Conservation (phyloP, 2,797 vertebrate genomes). For the Nannoperca obscura region DNA sequence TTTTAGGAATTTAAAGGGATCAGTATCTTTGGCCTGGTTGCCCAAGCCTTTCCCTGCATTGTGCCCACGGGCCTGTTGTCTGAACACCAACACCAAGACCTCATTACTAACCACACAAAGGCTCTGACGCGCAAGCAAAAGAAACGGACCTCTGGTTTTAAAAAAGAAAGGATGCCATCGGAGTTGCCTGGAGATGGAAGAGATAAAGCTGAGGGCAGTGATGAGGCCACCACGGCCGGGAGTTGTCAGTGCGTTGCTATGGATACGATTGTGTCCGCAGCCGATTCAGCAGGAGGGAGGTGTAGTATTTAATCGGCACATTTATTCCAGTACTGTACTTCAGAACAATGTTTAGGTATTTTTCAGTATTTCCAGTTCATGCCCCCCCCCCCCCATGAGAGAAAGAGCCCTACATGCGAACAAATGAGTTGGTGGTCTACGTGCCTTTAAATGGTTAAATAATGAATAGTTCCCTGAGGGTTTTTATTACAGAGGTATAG, state of each 20-base stretch:
- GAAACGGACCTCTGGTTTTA: not conserved
- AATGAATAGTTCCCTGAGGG: no score
- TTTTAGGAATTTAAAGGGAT: not conserved
- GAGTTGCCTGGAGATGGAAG: conserved; percentile 78
- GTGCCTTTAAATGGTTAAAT: no score
- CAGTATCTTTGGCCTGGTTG: not conserved
- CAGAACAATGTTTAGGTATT: no score
- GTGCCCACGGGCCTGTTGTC: conserved; percentile 21
- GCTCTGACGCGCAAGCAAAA: conserved; percentile 56
- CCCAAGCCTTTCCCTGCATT: conserved; percentile 8
- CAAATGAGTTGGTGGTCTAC: no score
- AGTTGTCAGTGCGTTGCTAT: conserved; percentile 25
- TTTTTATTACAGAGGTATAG: no score
- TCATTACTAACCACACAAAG: conserved; percentile 58
- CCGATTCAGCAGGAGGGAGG: not conserved
- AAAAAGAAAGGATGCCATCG: conserved; percentile 70
- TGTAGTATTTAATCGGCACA: not conserved
- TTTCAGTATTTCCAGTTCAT: no score
- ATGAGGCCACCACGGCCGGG: conserved; percentile 20
- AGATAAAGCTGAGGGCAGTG: conserved; percentile 54
- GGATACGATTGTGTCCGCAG: conserved; percentile 28
- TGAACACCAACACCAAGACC: conserved; percentile 30
- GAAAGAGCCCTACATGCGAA: no score
- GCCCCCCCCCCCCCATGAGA: no score
- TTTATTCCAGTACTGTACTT: not conserved